Percentiles rank a stretch among this genome's conserved stretches.
phyloP scores from a whole-genome alignment of 2,888 invertebrate genomes.

The Protodeltote pygarga region DNA sequence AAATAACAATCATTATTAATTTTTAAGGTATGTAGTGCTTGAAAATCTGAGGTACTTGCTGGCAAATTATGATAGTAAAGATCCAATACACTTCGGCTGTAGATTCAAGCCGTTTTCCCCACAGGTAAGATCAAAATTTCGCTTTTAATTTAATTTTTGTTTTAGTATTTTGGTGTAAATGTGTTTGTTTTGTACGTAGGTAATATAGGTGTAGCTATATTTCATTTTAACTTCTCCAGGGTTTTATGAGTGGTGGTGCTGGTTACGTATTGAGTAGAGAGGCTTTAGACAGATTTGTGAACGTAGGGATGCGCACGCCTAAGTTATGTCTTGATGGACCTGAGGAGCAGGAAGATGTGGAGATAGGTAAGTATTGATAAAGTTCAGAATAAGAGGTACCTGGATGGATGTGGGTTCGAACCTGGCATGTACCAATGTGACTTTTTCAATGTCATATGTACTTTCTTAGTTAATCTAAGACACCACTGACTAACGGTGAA shows the following conservation, averaged over 20 bases:
- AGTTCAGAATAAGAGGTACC: no score
- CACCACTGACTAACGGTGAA: no score
- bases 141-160: neutral
- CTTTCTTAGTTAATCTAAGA: no score
- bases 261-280: constrained; percentile 97
- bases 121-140: constrained; percentile 59
- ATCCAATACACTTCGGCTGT: constrained; percentile 96
- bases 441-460: no score
- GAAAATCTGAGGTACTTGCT: constrained; percentile 98
- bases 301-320: constrained; percentile 89
- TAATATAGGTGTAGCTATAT: neutral
- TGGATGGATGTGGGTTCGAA: no score
- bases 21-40: constrained; percentile 94
- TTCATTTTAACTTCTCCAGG: constrained; percentile 71
- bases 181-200: no score
- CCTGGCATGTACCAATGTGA: no score
- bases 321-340: constrained; percentile 89
- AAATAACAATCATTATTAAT: no score
- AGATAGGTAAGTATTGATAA: constrained; percentile 96
- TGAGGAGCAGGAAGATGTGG: constrained; percentile 96
- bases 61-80: constrained; percentile 89
- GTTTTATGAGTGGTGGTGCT: constrained; percentile 97
- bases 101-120: constrained; percentile 94
- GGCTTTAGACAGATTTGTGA: constrained; percentile 93
- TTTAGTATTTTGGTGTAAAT: no score